phyloP scores from a whole-genome alignment of 2,113 vertebrate genomes.

The Percina caprodes region DNA sequence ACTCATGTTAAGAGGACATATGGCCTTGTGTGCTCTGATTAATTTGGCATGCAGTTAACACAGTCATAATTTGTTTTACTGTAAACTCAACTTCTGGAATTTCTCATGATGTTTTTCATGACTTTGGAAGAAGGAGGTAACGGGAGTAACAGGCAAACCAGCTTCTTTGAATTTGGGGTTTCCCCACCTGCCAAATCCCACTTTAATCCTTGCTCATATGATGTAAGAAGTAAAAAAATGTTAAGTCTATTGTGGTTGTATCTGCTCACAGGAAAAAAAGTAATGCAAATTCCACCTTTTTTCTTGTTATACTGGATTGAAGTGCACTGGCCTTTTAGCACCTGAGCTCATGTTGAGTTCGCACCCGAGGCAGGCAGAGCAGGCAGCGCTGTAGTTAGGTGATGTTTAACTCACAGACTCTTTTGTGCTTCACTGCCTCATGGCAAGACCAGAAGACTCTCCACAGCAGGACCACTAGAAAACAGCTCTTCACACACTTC shows the following conservation, averaged over 20 bases:
- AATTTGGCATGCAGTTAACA: too few relatives aligned
- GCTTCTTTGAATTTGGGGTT: too few relatives aligned
- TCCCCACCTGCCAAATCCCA: too few relatives aligned
- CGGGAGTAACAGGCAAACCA: too few relatives aligned
- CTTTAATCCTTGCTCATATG: background rate
- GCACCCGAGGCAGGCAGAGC: background rate
- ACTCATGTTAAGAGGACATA: too few relatives aligned
- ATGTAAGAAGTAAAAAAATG: background rate
- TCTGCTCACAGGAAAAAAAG: background rate
- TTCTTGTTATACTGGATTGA: background rate
- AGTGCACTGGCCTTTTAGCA: constrained; percentile 4
- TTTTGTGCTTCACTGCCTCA: constrained; percentile 37
- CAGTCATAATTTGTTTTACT: too few relatives aligned
- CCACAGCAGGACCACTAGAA: constrained; percentile 12
- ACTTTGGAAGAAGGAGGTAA: too few relatives aligned
- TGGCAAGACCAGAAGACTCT: constrained; percentile 25
- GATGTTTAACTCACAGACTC: constrained; percentile 37
- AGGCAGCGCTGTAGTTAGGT: background rate
- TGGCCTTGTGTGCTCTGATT: too few relatives aligned
- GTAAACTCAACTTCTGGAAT: too few relatives aligned
- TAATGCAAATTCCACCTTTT: background rate
- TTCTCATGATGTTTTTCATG: too few relatives aligned
- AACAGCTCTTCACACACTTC: constrained; percentile 20
- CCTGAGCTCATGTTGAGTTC: constrained; percentile 9
- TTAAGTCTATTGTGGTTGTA: background rate